Evolutionary conservation across 2,113 vertebrate genomes (phyloP), one percentile per base, ranked within the genome.

Genomic region (Stomatorhinus ivindoensis): DNA sequence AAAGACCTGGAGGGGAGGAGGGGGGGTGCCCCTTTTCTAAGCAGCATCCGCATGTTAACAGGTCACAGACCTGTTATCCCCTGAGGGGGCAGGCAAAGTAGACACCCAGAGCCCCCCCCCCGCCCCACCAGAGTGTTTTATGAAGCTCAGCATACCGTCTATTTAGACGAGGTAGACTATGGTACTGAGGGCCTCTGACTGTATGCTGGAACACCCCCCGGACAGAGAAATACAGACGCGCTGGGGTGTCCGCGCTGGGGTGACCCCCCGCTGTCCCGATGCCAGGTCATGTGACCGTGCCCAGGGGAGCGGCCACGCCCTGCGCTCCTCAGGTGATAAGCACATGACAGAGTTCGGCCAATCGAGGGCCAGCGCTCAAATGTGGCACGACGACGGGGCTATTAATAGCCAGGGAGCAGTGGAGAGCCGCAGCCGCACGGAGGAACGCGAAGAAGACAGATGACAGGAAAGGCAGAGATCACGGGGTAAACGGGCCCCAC

Each of bases 391-490:
- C 82, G 50, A 50, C 19, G 50, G 53, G 80, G 50, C 76, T 89
- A 89, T 89, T 84, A 89, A 89, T 89, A 89, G 76, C 35, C 69
- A 44, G 73, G 48, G 50, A 82, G 69, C 47, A 35, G 73, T 21
- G 19, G 65, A 88, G 88, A 50, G 83, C 27, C 27, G 35, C 44
- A n/a, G 42, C 44, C 21, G 42, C 83, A 11, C 4, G 58, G 42
- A 24, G 6, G 19, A n/a, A 13, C 1, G 24, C 10, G 46, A 3
- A 27, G 83, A 48, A n/a, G 24, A 46, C 39, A 5, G 44, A 44
- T 47, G 17, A n/a, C 6, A 3, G 44, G 83, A 46, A 85, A 44
- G 44, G n/a, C 58, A 65, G 58, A 3, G 58, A 65, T 65, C 58
- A 27, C 8, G 58, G 58, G 58, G 58, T 65, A 65, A 65, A 65